Percentiles rank a stretch among this genome's conserved stretches.
phyloP scores from a whole-genome alignment of 2,888 invertebrate genomes.

The Dyspetes luteomarginatus region DNA sequence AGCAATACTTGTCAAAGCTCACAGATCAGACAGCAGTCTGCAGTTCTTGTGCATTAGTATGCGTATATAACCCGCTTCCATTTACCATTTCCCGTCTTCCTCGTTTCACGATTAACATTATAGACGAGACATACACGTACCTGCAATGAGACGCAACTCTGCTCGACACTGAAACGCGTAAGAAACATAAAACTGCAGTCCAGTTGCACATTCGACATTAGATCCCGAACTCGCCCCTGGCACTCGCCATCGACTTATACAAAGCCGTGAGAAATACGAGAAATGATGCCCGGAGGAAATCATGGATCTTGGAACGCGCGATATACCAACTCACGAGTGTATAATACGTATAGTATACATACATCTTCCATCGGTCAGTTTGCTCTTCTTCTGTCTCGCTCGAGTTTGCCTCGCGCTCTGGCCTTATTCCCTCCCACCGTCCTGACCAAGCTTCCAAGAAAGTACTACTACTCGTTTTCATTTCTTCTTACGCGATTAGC shows the following conservation, averaged over 20 bases:
- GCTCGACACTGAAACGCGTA: conserved; percentile 34
- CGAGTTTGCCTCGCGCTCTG: conserved; percentile 54
- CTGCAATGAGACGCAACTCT: conserved; percentile 46
- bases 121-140: conserved; percentile 36
- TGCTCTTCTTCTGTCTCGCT: conserved; percentile 61
- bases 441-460: conserved; percentile 75
- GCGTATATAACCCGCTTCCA: conserved; percentile 32
- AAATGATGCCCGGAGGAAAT: conserved; percentile 62
- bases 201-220: conserved; percentile 55
- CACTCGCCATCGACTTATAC: conserved; percentile 49
- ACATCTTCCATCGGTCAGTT: conserved; percentile 19
- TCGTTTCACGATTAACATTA: conserved; percentile 21
- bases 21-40: background rate
- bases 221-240: conserved; percentile 51
- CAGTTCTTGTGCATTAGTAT: conserved; percentile 14
- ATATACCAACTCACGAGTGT: conserved; percentile 46
- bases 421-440: conserved; percentile 39
- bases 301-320: conserved; percentile 61
- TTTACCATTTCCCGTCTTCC: conserved; percentile 41
- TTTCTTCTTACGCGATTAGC: conserved; percentile 81
- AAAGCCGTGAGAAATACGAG: conserved; percentile 63
- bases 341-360: conserved; percentile 10
- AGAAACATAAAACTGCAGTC: conserved; percentile 71
- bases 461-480: conserved; percentile 78
- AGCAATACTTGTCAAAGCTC: too few species aligned